phyloP scores from a whole-genome alignment of 2,797 vertebrate genomes.

The Podargus strigoides region DNA sequence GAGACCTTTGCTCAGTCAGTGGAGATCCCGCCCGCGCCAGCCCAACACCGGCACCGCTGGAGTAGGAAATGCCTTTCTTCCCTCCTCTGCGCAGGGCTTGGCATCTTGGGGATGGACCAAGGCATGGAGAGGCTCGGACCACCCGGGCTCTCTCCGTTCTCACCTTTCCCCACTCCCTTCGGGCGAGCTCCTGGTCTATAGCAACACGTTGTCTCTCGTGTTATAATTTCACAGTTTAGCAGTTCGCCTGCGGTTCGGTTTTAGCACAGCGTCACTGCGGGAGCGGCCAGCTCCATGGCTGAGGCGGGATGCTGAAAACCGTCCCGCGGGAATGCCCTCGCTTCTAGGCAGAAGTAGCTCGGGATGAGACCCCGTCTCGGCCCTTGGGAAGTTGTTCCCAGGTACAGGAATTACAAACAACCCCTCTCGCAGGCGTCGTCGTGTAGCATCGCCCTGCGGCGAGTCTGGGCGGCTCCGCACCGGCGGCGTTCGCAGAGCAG shows the following conservation, averaged over 20 bases:
- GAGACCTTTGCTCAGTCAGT: background rate
- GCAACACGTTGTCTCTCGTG: background rate
- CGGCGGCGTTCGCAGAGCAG: background rate
- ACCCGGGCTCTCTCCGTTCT: background rate
- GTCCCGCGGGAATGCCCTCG: background rate
- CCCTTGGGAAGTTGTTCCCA: background rate
- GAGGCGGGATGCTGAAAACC: background rate
- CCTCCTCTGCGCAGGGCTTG: background rate
- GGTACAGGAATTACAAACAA: background rate
- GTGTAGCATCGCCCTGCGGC: background rate
- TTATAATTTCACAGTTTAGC: background rate
- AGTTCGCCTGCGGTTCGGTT: background rate
- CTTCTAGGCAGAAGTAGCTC: background rate
- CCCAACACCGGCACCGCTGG: background rate
- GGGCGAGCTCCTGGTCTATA: background rate
- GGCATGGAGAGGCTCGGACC: background rate
- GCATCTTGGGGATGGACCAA: background rate
- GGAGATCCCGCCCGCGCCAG: background rate
- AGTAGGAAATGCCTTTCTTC: background rate
- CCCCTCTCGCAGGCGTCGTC: background rate
- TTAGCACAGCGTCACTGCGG: background rate
- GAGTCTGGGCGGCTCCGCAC: background rate
- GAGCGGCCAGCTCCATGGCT: background rate
- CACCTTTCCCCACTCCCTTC: background rate
- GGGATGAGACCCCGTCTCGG: background rate